Percentiles rank a stretch among this genome's conserved stretches.
These are phyloP conservation scores for Tetragnatha versicolor DNA, from an alignment of 1,140 invertebrate species.

Conservation along the genomic window DNA sequence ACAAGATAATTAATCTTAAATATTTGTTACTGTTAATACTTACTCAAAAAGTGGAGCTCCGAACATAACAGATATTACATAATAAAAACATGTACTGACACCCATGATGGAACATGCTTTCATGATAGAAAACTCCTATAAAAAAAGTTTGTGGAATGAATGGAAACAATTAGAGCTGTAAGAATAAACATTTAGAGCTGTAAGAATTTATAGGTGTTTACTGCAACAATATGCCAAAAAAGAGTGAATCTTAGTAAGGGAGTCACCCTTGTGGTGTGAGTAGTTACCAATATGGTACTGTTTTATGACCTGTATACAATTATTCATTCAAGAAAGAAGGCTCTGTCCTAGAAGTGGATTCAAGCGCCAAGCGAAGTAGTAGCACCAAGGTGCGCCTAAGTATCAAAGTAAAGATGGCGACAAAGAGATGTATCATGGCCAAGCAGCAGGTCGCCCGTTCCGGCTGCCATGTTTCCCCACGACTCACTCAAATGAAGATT, in stretches of 20 bases:
- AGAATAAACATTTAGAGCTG: background rate
- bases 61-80: constrained; percentile 74
- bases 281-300: too few species aligned
- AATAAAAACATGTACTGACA: constrained; percentile 64
- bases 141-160: background rate
- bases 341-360: too few species aligned
- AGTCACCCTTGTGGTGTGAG: background rate
- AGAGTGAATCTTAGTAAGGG: background rate
- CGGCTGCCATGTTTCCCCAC: too few species aligned
- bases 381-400: too few species aligned
- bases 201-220: background rate
- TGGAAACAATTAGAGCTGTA: background rate
- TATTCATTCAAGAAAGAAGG: too few species aligned
- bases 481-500: too few species aligned
- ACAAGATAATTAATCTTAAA: background rate
- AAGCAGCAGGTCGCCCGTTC: too few species aligned
- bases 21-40: too few species aligned
- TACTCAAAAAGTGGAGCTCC: constrained; percentile 72
- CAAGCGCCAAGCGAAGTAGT: too few species aligned
- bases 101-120: background rate
- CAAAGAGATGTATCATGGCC: too few species aligned
- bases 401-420: too few species aligned
- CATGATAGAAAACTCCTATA: constrained; percentile 3
- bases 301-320: too few species aligned
- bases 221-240: background rate